Base-by-base conservation (phyloP, 1,140 invertebrate genomes). In the Agrypnia vestita region DNA sequence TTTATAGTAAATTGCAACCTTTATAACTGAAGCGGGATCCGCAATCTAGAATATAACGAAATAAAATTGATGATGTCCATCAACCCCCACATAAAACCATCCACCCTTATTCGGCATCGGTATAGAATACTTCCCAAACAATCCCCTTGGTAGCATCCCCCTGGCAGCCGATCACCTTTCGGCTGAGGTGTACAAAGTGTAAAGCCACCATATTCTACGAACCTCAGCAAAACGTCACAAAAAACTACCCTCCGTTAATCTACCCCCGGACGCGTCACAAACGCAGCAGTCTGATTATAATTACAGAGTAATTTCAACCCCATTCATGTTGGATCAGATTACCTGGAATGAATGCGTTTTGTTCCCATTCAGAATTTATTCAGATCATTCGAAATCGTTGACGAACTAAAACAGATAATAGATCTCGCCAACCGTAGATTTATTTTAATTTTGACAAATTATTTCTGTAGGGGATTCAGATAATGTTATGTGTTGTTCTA, bases 241-340 rank as follows among this genome's bases (percentile, higher is more conserved):
- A 62, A 51, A 64, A 64, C 25, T 35, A 64, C 61, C 61, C 61
- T n/a, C 25, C 35, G 61, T 35, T 13, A 64, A 59, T 10, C 51
- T 12, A 56, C 53, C 73, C 55, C 73, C 6, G 6, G 47, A 35
- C 51, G 55, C 72, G 61, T 79, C 59, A 79, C 55, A 71, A 56
- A 21, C 15, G 59, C 59, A 59, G 51, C 80, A 44, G 44, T 53
- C 76, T 74, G 75, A 82, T 79, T 53, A 78, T 82, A 82, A 82
- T 82, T 82, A 82, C 73, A 35, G 80, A 62, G 62, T 73, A 82
- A 79, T 82, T 79, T 59, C 51, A 62, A 59, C 44, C 47, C 72
- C 73, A 82, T 82, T 82, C 77, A 76, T 72, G 12, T 19, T 43
- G 56, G 76, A 82, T 82, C 80, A 82, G 80, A 82, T 82, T 82